These are phyloP conservation scores for Cactoblastis cactorum DNA, from an alignment of 2,888 invertebrate species.

Conservation along the genomic window DNA sequence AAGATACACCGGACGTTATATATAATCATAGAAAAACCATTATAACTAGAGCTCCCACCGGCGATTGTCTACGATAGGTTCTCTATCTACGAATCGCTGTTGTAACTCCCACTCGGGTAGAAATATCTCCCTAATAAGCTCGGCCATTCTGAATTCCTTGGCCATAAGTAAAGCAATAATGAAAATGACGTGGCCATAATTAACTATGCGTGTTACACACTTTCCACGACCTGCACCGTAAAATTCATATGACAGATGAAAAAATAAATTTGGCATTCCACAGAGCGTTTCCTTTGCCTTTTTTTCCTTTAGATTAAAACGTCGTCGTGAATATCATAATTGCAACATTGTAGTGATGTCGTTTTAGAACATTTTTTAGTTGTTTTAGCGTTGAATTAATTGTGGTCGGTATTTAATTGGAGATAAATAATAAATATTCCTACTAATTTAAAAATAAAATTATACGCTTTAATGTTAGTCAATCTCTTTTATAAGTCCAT, in stretches of 20 bases:
- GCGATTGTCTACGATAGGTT: conserved; percentile 13
- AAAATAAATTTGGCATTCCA: conserved; percentile 15
- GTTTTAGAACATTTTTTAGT: conserved; percentile 34
- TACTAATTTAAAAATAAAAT: too few relatives aligned
- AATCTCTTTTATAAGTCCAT: too few relatives aligned
- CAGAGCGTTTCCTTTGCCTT: conserved; percentile 16
- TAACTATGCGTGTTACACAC: conserved; percentile 18
- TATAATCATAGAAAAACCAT: not conserved
- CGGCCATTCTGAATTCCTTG: conserved; percentile 1
- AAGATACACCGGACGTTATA: not conserved
- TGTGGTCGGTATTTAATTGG: too few relatives aligned
- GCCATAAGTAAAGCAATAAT: not conserved
- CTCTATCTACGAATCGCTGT: conserved; percentile 14
- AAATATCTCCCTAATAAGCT: conserved; percentile 13
- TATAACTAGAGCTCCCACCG: not conserved
- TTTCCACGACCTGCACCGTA: conserved; percentile 19
- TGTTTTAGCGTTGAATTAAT: conserved; percentile 24
- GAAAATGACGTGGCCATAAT: conserved; percentile 14
- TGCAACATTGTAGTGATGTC: conserved; percentile 46
- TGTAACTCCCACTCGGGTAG: conserved; percentile 10
- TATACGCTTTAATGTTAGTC: too few relatives aligned
- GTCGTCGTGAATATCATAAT: conserved; percentile 46
- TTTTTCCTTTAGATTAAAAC: conserved; percentile 43
- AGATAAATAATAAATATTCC: too few relatives aligned
- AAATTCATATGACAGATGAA: conserved; percentile 23